Conservation (phyloP, 2,113 vertebrate genomes). For the Morone chrysops region DNA sequence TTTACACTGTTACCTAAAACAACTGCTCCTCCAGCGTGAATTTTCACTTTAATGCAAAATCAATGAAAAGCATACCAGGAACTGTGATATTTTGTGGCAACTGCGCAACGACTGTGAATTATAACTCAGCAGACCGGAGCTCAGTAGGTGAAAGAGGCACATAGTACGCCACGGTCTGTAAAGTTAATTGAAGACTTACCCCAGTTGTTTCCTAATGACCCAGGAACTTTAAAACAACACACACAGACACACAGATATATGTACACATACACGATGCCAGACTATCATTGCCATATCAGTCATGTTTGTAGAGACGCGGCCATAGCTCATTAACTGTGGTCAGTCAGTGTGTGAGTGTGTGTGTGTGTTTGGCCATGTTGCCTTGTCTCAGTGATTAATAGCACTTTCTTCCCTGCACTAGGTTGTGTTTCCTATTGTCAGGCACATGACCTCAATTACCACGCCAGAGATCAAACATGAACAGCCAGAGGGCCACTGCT, state of each 20-base stretch:
- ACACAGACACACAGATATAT: neutral
- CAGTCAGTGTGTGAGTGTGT: conserved; percentile 18
- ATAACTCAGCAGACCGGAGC: conserved; percentile 23
- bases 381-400: conserved; percentile 76
- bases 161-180: neutral
- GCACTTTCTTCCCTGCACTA: conserved; percentile 44
- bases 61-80: neutral
- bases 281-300: conserved; percentile 27
- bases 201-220: conserved; percentile 69
- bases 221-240: conserved; percentile 30
- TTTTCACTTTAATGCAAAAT: conserved; percentile 26
- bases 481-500: conserved; percentile 15
- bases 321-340: conserved; percentile 70
- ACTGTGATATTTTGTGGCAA: conserved; percentile 23
- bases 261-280: neutral
- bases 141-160: conserved; percentile 12
- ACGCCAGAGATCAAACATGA: conserved; percentile 60
- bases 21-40: neutral
- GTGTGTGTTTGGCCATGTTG: conserved; percentile 41
- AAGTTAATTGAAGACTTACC: conserved; percentile 52
- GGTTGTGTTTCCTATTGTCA: conserved; percentile 68
- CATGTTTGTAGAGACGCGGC: conserved; percentile 48
- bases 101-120: conserved; percentile 32
- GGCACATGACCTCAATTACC: conserved; percentile 76
- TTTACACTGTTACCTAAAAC: neutral